phyloP scores from a whole-genome alignment of 2,797 vertebrate species.

The Spea hammondii region DNA sequence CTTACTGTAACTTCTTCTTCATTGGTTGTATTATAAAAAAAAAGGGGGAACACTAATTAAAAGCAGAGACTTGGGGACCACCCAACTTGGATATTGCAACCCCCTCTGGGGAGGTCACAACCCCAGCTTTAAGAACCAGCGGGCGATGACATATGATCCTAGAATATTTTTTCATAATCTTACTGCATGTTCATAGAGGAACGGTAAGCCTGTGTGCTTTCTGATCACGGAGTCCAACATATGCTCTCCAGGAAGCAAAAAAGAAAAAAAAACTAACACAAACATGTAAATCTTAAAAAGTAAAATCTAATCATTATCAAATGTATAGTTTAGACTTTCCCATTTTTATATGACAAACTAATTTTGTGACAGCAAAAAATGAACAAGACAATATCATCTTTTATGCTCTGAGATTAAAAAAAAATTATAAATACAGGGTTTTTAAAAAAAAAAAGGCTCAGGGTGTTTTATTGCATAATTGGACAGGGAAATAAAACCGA shows the following conservation, averaged over 20 bases:
- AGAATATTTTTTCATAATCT: slow-evolving; percentile 53
- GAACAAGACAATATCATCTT: too few relatives aligned
- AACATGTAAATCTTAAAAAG: background rate
- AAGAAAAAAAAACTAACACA: slow-evolving; percentile 37
- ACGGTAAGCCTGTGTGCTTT: slow-evolving; percentile 33
- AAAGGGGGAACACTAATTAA: slow-evolving; percentile 50
- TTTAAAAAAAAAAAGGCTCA: too few relatives aligned
- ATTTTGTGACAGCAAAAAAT: too few relatives aligned
- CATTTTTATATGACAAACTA: too few relatives aligned
- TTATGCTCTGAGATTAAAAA: too few relatives aligned
- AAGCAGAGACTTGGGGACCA: slow-evolving; percentile 53
- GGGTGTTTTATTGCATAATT: too few relatives aligned
- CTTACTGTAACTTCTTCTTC: slow-evolving; percentile 37
- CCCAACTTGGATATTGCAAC: slow-evolving; percentile 53
- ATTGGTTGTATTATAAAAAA: slow-evolving; percentile 35
- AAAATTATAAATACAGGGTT: too few relatives aligned
- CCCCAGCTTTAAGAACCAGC: slow-evolving; percentile 52
- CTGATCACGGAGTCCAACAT: slow-evolving; percentile 28
- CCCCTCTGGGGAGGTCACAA: slow-evolving; percentile 53
- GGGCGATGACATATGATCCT: slow-evolving; percentile 52
- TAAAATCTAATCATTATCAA: background rate
- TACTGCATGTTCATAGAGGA: slow-evolving; percentile 48
- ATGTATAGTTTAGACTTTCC: background rate
- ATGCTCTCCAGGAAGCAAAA: slow-evolving; percentile 35
- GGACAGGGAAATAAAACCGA: too few relatives aligned